Percentiles rank a stretch among this genome's conserved stretches.
These are phyloP conservation scores for Columba guinea DNA, from an alignment of 2,797 vertebrate genomes.

Conservation along the genomic window DNA sequence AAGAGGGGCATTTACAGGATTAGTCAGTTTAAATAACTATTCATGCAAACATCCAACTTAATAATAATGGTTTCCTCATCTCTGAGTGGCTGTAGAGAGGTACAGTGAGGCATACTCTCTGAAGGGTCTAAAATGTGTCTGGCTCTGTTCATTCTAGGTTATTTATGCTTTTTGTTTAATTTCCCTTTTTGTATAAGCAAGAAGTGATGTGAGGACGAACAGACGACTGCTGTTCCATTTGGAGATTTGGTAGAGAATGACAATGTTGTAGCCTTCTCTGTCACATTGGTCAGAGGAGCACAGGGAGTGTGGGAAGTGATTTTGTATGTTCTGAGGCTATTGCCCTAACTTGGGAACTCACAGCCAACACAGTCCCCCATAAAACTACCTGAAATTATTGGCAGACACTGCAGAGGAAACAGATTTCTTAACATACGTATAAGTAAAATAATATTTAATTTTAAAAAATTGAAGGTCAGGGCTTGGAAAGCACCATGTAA, in stretches of 20 bases:
- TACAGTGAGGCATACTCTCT: background rate
- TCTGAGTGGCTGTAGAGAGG: background rate
- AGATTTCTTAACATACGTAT: background rate
- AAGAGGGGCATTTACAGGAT: background rate
- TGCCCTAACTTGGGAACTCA: background rate
- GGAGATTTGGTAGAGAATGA: background rate
- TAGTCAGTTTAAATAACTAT: background rate
- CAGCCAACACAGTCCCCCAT: background rate
- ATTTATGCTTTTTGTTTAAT: background rate
- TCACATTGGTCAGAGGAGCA: background rate
- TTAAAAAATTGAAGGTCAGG: background rate
- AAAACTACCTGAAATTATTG: background rate
- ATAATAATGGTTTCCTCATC: background rate
- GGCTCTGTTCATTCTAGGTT: background rate
- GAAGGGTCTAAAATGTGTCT: background rate
- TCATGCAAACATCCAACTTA: background rate
- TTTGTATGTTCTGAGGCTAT: background rate
- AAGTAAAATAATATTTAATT: background rate
- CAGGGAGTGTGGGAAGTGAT: background rate
- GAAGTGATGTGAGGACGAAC: background rate
- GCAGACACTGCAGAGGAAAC: background rate
- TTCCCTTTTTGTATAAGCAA: background rate
- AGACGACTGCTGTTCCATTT: background rate
- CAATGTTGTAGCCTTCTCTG: background rate
- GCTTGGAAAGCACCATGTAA: background rate